Evolutionary conservation across 2,888 invertebrate genomes (phyloP).

Genomic region (Bibio marci): DNA sequence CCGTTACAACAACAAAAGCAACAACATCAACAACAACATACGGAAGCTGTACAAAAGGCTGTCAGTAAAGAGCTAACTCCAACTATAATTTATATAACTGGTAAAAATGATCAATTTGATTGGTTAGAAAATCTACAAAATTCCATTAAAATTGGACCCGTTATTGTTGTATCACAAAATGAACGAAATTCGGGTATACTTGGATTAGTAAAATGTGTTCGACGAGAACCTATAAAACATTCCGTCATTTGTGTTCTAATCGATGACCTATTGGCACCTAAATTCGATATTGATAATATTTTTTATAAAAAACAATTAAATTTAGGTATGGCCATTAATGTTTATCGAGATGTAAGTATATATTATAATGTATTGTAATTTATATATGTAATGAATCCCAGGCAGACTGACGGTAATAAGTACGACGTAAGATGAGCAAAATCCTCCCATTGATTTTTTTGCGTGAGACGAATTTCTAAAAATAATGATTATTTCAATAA

Average conservation of each 20-base stretch:
- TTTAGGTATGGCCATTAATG: conserved; percentile 64
- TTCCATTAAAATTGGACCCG: conserved; percentile 13
- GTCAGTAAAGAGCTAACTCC: conserved; percentile 16
- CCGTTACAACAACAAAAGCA: neutral
- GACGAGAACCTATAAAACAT: conserved; percentile 60
- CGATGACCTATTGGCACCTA: conserved; percentile 41
- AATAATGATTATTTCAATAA: too few relatives aligned
- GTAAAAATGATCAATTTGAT: conserved; percentile 15
- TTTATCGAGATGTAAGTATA: conserved; percentile 38
- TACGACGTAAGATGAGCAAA: too few relatives aligned
- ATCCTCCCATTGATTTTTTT: too few relatives aligned
- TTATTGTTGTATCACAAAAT: conserved; percentile 49
- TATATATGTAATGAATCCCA: too few relatives aligned
- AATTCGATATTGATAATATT: conserved; percentile 43
- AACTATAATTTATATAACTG: conserved; percentile 15
- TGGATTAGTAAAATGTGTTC: conserved; percentile 74
- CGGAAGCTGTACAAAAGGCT: conserved; percentile 12
- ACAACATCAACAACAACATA: conserved; percentile 6
- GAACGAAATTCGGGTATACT: conserved; percentile 62
- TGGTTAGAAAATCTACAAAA: conserved; percentile 23
- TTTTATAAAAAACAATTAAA: conserved; percentile 48
- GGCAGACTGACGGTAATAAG: too few relatives aligned
- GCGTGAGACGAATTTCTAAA: too few relatives aligned
- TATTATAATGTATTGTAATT: neutral
- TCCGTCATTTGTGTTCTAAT: conserved; percentile 44